Evolutionary conservation across 1,140 invertebrate species (phyloP).

Genomic region (Thereuonema tuberculata): DNA sequence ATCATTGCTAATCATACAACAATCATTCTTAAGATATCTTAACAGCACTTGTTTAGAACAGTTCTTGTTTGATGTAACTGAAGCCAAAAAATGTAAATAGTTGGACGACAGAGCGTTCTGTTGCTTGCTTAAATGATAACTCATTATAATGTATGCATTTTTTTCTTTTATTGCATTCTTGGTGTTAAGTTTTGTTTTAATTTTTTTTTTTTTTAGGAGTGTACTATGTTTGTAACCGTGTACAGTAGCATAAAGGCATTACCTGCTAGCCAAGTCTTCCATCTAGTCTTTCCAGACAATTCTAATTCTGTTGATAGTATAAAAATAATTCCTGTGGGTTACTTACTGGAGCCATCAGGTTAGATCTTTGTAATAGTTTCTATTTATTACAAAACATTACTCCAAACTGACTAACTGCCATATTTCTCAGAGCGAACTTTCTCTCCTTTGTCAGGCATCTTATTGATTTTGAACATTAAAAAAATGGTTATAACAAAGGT

Average conservation of each 20-base stretch:
- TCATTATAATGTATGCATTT: too few relatives aligned
- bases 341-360: slow-evolving; percentile 47
- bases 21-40: too few relatives aligned
- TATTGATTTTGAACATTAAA: too few relatives aligned
- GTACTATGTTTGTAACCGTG: slow-evolving; percentile 69
- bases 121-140: too few relatives aligned
- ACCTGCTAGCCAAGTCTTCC: slow-evolving; percentile 62
- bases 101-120: too few relatives aligned
- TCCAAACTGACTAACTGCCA: too few relatives aligned
- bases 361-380: slow-evolving; percentile 12
- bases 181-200: not conserved
- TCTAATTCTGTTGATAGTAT: slow-evolving; percentile 50
- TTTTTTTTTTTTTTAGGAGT: slow-evolving; percentile 41
- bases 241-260: slow-evolving; percentile 74
- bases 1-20: too few relatives aligned
- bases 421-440: too few relatives aligned
- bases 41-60: too few relatives aligned
- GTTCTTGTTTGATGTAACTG: too few relatives aligned
- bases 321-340: slow-evolving; percentile 48
- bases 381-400: not conserved
- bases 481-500: not conserved
- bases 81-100: too few relatives aligned
- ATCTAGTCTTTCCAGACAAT: slow-evolving; percentile 41
- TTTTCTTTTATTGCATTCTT: not conserved
- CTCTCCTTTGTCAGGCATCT: not conserved